phyloP scores from a whole-genome alignment of 2,113 vertebrate species.

The Hippocampus mohnikei region DNA sequence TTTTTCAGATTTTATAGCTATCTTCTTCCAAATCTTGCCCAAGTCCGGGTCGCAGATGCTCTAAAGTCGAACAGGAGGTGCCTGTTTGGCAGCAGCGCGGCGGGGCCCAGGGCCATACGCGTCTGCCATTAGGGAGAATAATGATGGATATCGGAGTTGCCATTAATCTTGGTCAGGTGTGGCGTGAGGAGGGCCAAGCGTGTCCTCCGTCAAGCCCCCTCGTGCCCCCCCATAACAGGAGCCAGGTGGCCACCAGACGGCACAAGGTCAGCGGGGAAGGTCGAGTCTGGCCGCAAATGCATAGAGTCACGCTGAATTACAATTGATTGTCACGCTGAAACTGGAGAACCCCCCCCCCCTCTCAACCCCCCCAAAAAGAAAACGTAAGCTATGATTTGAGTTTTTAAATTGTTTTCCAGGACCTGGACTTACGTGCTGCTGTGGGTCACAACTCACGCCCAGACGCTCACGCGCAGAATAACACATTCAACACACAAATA shows the following conservation, averaged over 20 bases:
- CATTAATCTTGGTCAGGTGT: conserved; percentile 66
- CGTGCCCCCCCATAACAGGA: conserved; percentile 11
- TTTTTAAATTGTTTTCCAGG: not conserved
- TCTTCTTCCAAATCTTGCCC: conserved; percentile 3
- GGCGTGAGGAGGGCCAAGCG: conserved; percentile 35
- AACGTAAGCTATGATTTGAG: not conserved
- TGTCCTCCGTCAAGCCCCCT: conserved; percentile 40
- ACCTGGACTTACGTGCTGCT: too few species aligned
- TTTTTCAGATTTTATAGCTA: conserved; percentile 15
- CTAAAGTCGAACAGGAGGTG: conserved; percentile 9
- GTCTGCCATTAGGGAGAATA: conserved; percentile 60
- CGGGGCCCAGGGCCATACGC: conserved; percentile 46
- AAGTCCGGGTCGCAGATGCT: not conserved
- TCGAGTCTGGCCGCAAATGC: conserved; percentile 41
- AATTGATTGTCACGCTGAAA: conserved; percentile 10
- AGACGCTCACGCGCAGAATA: too few species aligned
- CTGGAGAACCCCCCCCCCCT: not conserved
- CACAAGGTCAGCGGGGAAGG: conserved; percentile 58
- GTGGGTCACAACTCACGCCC: too few species aligned
- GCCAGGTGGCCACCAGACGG: conserved; percentile 70
- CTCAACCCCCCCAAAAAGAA: not conserved
- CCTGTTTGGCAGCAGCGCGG: conserved; percentile 23
- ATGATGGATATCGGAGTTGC: conserved; percentile 51
- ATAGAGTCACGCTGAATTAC: conserved; percentile 31
- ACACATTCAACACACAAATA: too few species aligned